Conservation (phyloP, 2,113 vertebrate species). For the Oreochromis spilurus region DNA sequence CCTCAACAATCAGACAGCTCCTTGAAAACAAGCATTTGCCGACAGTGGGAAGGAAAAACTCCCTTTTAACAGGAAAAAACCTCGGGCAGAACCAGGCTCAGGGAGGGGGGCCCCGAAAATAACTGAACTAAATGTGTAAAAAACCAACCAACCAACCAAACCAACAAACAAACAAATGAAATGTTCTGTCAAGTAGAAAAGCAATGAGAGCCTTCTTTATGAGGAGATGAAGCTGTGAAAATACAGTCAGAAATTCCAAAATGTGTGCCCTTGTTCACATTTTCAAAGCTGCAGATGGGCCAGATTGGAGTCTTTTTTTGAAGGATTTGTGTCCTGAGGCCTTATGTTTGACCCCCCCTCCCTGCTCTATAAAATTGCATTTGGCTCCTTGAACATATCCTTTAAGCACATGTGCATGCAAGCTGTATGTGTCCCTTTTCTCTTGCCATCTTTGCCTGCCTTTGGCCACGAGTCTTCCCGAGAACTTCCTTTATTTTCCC, state of each 20-base stretch:
- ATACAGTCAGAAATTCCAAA: neutral
- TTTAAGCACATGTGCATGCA: neutral
- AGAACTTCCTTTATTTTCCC: neutral
- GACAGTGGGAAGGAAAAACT: neutral
- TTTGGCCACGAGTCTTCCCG: neutral
- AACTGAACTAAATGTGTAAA: neutral
- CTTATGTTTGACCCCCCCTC: neutral
- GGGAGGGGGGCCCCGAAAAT: rapidly evolving
- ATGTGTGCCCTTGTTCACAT: neutral
- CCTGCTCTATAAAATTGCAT: neutral
- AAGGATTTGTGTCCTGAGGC: neutral
- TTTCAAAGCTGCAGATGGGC: neutral
- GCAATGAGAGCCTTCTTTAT: neutral
- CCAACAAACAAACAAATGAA: neutral
- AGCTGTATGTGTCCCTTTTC: neutral
- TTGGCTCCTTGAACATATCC: neutral
- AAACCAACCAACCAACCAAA: rapidly evolving
- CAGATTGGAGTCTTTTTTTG: neutral
- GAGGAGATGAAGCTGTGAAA: neutral
- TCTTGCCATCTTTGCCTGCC: neutral
- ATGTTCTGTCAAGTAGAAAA: neutral
- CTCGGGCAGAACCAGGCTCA: neutral
- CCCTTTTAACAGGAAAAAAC: neutral
- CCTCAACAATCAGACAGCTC: neutral
- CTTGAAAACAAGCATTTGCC: neutral